These are phyloP conservation scores for Sebastes vulpes DNA, from an alignment of 2,797 vertebrate species.

Conservation along the genomic window DNA sequence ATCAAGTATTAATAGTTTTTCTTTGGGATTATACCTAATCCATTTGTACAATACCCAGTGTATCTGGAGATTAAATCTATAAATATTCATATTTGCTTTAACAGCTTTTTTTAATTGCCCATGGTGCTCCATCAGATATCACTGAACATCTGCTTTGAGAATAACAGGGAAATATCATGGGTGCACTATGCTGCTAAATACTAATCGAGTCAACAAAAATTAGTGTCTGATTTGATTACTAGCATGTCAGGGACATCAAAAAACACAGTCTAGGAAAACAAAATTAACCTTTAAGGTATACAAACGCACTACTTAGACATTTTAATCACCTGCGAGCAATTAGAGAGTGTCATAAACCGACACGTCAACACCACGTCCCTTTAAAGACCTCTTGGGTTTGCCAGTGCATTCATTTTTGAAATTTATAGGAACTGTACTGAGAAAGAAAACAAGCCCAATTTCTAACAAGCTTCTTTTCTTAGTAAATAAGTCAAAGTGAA, in stretches of 20 bases:
- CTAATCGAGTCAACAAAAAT: slow-evolving; percentile 66
- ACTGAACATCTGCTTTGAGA: slow-evolving; percentile 64
- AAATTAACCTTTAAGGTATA: slow-evolving; percentile 51
- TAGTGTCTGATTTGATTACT: slow-evolving; percentile 57
- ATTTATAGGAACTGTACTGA: slow-evolving; percentile 21
- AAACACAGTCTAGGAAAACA: slow-evolving; percentile 17
- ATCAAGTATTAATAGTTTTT: neutral
- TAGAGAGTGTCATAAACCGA: neutral
- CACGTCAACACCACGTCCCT: neutral
- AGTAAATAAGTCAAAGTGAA: slow-evolving; percentile 49
- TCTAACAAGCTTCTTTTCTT: slow-evolving; percentile 13
- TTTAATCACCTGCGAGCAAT: slow-evolving; percentile 36
- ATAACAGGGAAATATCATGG: slow-evolving; percentile 46
- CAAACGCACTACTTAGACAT: slow-evolving; percentile 23
- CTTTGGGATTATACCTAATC: neutral
- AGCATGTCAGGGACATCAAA: slow-evolving; percentile 40
- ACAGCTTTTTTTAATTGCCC: slow-evolving; percentile 12
- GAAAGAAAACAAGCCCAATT: slow-evolving; percentile 15
- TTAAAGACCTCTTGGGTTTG: slow-evolving; percentile 6
- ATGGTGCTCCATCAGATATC: slow-evolving; percentile 10
- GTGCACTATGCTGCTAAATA: slow-evolving; percentile 54
- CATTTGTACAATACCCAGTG: neutral
- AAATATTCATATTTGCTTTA: slow-evolving; percentile 16
- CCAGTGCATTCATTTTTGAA: slow-evolving; percentile 40
- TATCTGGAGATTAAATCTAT: neutral